Conservation (phyloP, 2,113 vertebrate genomes). For the Rostratula benghalensis region DNA sequence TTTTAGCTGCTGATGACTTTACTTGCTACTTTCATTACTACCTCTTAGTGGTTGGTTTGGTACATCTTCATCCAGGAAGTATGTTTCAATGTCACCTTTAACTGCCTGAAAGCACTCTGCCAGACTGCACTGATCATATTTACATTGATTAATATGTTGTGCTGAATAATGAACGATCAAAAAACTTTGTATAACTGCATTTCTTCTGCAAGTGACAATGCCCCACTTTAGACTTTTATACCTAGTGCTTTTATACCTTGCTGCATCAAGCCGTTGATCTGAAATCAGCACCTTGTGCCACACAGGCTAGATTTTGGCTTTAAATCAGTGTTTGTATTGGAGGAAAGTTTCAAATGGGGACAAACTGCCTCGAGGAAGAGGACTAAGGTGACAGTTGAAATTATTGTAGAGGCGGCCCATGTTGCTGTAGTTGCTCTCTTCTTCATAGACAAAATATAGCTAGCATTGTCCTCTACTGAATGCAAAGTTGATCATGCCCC, state of each 20-base stretch:
- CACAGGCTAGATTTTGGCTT: not conserved
- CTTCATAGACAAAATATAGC: not conserved
- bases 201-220: not conserved
- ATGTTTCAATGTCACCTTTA: constrained; percentile 18
- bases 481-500: not conserved
- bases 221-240: not conserved
- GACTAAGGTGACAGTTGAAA: not conserved
- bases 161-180: constrained; percentile 39
- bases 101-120: not conserved
- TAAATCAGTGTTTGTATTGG: not conserved
- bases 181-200: constrained; percentile 15
- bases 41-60: not conserved
- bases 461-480: not conserved
- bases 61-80: not conserved
- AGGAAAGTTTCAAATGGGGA: not conserved
- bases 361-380: not conserved
- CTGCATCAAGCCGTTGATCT: not conserved
- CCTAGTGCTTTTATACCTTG: not conserved
- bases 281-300: not conserved
- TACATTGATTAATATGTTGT: constrained; percentile 61
- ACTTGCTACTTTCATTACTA: not conserved
- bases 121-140: constrained; percentile 34
- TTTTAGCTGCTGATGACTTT: constrained; percentile 2
- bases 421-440: not conserved
- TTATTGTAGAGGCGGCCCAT: not conserved